Evolutionary conservation across 2,113 vertebrate species (phyloP).

Genomic region (Pygoscelis adeliae): DNA sequence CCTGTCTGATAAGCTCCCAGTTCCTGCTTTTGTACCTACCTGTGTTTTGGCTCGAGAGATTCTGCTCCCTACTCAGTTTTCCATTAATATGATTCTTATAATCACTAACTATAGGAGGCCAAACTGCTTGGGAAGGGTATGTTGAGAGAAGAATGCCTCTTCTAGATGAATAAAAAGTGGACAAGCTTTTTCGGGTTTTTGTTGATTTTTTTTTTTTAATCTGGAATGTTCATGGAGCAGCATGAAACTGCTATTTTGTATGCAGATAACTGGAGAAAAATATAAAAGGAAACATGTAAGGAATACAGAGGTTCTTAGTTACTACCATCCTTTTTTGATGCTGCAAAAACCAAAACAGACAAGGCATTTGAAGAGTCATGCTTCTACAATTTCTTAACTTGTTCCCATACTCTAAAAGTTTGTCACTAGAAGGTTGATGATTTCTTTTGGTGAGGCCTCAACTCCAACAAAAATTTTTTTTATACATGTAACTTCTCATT

Average conservation of each 20-base stretch:
- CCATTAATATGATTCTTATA: not conserved
- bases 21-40: not conserved
- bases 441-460: not conserved
- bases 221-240: not conserved
- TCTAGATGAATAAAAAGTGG: not conserved
- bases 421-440: not conserved
- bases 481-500: not conserved
- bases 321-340: not conserved
- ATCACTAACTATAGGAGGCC: not conserved
- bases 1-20: not conserved
- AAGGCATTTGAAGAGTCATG: not conserved
- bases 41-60: not conserved
- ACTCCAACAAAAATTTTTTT: not conserved
- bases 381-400: not conserved
- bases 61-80: not conserved
- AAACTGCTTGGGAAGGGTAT: not conserved
- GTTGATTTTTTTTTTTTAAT: not conserved
- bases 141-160: not conserved
- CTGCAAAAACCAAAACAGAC: not conserved
- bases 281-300: not conserved
- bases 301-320: not conserved
- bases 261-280: not conserved
- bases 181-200: too few relatives aligned
- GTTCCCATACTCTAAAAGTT: not conserved
- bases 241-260: not conserved